These are phyloP conservation scores for Temnothorax nylanderi DNA, from an alignment of 1,140 invertebrate species.

Conservation along the genomic window DNA sequence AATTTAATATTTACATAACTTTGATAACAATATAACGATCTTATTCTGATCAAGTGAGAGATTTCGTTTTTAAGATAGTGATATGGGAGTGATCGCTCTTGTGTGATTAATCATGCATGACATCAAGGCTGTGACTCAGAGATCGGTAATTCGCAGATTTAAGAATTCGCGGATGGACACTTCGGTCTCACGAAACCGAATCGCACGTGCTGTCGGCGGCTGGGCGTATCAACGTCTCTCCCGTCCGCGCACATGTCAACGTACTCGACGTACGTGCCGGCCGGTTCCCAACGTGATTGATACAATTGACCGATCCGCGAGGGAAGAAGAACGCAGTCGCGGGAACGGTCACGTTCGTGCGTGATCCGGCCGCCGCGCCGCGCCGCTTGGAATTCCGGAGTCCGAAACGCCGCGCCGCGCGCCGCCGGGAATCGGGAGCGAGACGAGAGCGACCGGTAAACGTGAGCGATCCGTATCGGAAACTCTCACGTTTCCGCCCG, in stretches of 20 bases:
- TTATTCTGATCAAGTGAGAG: too few species aligned
- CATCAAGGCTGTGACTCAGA: too few species aligned
- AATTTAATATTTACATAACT: too few species aligned
- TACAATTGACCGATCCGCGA: slow-evolving; percentile 37
- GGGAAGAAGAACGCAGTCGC: not conserved
- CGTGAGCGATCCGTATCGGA: not conserved
- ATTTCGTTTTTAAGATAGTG: too few species aligned
- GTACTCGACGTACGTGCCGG: slow-evolving; percentile 3
- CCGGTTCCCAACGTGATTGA: slow-evolving; percentile 18
- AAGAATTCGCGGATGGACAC: not conserved
- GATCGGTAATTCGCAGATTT: too few species aligned
- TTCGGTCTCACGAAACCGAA: not conserved
- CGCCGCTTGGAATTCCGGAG: not conserved
- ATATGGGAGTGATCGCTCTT: too few species aligned
- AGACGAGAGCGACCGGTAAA: slow-evolving; percentile 6
- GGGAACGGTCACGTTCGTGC: not conserved
- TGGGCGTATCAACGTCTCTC: not conserved
- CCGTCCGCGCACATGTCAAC: slow-evolving; percentile 1
- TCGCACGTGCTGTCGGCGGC: not conserved
- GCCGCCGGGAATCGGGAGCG: not conserved
- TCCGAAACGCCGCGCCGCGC: not conserved
- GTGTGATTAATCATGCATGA: too few species aligned
- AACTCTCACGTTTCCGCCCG: slow-evolving; percentile 15
- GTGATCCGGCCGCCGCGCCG: too few species aligned
- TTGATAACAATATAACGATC: too few species aligned